Evolutionary conservation across 2,113 vertebrate genomes (phyloP).

Genomic region (Cinclus mexicanus): DNA sequence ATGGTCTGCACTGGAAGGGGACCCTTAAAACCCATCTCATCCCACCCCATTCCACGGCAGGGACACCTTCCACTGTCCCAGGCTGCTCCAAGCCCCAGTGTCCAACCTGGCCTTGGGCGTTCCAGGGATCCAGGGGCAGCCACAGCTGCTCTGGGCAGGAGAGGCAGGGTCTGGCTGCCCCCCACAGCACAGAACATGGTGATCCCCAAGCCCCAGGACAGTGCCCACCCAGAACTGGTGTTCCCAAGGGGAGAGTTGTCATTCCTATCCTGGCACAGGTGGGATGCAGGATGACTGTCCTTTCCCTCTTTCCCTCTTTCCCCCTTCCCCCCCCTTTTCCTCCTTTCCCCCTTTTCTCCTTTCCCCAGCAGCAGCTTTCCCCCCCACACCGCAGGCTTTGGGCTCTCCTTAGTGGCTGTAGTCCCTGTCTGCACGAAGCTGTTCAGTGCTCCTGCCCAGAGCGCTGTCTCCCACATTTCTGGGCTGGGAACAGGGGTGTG

Average conservation of each 20-base stretch:
- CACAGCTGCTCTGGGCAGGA: background rate
- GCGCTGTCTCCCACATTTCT: accelerated
- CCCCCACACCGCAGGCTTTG: accelerated
- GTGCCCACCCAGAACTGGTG: background rate
- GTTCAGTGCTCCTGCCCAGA: background rate
- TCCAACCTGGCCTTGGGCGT: background rate
- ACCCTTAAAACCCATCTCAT: background rate
- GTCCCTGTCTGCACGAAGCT: background rate
- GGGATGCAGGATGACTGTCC: background rate
- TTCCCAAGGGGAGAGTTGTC: background rate
- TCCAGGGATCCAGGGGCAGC: background rate
- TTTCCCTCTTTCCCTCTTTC: too few species aligned
- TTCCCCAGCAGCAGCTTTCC: background rate
- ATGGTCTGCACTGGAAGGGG: background rate
- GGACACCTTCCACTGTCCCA: background rate
- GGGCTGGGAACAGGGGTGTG: background rate
- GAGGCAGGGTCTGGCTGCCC: background rate
- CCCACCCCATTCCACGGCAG: background rate
- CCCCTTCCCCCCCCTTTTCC: too few species aligned
- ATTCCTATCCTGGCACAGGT: accelerated
- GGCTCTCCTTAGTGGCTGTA: background rate
- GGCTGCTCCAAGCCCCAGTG: background rate
- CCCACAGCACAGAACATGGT: background rate
- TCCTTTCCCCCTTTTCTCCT: too few species aligned
- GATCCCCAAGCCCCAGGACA: accelerated